Evolutionary conservation across 2,888 invertebrate species (phyloP), one percentile per base, ranked within the genome.

Genomic region (Amblyteles armatorius): DNA sequence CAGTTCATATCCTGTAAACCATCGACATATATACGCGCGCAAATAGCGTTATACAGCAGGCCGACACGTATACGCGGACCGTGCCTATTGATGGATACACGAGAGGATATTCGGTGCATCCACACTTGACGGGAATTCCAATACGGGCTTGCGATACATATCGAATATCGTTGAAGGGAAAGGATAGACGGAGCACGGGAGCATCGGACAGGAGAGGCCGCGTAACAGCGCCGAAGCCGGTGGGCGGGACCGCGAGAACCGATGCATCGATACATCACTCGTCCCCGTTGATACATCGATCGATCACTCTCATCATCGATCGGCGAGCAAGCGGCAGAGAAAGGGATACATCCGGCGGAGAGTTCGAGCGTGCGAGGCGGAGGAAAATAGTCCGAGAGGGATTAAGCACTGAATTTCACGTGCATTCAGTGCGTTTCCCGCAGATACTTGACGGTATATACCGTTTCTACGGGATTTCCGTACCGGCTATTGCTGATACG

Each of bases 261-360:
- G 76, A 80, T 67, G 65, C 76, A 80, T 77, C 71, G 76, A 77
- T 72, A 77, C 80, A 77, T 76, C 76, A 65, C 72, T 84, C 76
- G 67, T 33, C 6, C 67, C 55, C 67, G 48, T 80, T 76, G 79
- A 79, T 76, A 69, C 63, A 71, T 79, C 79, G 67, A 79, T 76
- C 76, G 79, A 83, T 83, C 83, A 79, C 74, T 71, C 72, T 55
- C 55, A 26, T 63, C 55, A 57, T 52, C 78, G 73, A 74, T 50
- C 57, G 71, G 44, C 50, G 63, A 79, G 71, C 63, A 5, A 40
- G 69, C 44, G 40, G 19, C 36, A 50, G 57, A 71, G n/a, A 60
- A 60, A 50, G 36, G 36, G 68, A 26, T 7, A 26, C 3, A 5
- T 19, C 11, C 72, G 5, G 33, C 29, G 55, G n/a, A 44, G 36